These are phyloP conservation scores for Hippasteria phrygiana DNA, from an alignment of 53 echinoderm and acorn worm species.

Conservation along the genomic window DNA sequence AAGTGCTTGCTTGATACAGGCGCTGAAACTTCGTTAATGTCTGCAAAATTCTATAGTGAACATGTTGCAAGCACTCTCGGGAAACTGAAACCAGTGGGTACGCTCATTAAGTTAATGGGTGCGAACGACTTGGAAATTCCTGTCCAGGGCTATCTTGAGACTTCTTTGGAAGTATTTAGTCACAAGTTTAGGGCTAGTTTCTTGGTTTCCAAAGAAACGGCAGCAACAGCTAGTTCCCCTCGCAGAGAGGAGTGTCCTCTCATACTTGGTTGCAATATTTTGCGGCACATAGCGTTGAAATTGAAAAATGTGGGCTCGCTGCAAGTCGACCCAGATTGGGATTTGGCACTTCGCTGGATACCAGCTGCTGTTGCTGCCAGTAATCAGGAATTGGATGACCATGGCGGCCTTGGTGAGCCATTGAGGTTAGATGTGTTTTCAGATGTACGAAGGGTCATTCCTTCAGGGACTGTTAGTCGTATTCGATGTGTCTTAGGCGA, in stretches of 20 bases:
- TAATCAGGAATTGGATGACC: background rate
- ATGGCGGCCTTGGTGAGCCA: background rate
- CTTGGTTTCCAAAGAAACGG: slow-evolving; percentile 1
- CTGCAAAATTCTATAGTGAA: background rate
- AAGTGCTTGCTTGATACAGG: slow-evolving; percentile 51
- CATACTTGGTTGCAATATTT: slow-evolving; percentile 22
- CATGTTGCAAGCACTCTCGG: background rate
- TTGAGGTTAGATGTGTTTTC: background rate
- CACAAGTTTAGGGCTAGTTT: slow-evolving; percentile 24
- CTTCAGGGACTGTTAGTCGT: background rate
- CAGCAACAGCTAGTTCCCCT: background rate
- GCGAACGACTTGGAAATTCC: slow-evolving; percentile 23
- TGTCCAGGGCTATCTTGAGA: slow-evolving; percentile 21
- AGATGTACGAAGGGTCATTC: background rate
- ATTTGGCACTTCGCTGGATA: slow-evolving; percentile 10
- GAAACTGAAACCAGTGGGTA: background rate
- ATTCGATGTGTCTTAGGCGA: background rate
- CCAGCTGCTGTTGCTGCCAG: too few relatives aligned
- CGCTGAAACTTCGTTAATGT: slow-evolving; percentile 36
- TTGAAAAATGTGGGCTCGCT: background rate
- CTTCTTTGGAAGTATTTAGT: background rate
- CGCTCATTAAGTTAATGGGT: background rate
- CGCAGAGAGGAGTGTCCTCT: background rate
- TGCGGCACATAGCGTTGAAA: background rate
- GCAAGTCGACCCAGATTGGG: slow-evolving; percentile 12